phyloP scores from a whole-genome alignment of 2,797 vertebrate genomes.

The Arnoldichthys spilopterus region DNA sequence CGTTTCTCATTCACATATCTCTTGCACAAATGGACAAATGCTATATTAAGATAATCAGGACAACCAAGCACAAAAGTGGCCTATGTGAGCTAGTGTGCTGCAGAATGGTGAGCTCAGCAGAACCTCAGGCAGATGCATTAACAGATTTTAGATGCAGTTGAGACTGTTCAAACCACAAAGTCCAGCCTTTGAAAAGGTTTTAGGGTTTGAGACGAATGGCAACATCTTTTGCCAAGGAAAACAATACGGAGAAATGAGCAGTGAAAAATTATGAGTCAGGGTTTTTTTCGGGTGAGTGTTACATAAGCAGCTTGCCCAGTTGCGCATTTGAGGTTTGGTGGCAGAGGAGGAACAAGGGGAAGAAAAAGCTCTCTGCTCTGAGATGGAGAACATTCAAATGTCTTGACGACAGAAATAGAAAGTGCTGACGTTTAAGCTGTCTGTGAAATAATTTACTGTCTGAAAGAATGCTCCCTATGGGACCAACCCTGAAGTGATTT shows the following conservation, averaged over 20 bases:
- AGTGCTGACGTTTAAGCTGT: neutral
- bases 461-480: neutral
- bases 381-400: neutral
- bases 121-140: neutral
- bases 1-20: conserved; percentile 14
- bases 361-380: conserved; percentile 1
- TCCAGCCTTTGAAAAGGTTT: neutral
- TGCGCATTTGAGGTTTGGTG: conserved; percentile 31
- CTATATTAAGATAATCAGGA: neutral
- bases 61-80: neutral
- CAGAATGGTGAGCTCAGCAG: conserved; percentile 12
- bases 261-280: conserved; percentile 38
- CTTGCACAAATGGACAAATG: neutral
- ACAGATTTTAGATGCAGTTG: neutral
- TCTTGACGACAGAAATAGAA: conserved; percentile 12
- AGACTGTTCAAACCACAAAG: neutral
- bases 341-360: neutral
- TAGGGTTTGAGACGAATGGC: conserved; percentile 7
- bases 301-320: conserved; percentile 38
- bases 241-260: conserved; percentile 11
- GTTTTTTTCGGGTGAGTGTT: conserved; percentile 33
- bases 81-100: neutral
- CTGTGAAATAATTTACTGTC: neutral
- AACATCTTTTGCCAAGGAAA: conserved; percentile 19
- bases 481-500: neutral